Evolutionary conservation across 2,888 invertebrate genomes (phyloP).

Genomic region (Hofmannophila pseudospretella): DNA sequence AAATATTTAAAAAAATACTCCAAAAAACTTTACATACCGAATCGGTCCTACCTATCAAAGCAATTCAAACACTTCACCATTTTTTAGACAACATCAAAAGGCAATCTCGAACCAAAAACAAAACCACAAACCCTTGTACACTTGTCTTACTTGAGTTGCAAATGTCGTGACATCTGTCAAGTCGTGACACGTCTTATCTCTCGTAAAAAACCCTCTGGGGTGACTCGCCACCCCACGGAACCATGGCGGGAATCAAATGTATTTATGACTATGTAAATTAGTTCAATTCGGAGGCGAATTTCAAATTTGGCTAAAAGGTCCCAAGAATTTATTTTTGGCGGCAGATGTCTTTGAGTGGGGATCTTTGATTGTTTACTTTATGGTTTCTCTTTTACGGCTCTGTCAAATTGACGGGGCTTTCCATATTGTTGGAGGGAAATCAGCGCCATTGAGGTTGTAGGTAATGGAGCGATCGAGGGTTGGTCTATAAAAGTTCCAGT

Average conservation of each 20-base stretch:
- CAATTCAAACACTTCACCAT: too few relatives aligned
- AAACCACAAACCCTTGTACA: constrained; percentile 27
- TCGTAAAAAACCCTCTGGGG: constrained; percentile 56
- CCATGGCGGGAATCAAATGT: constrained; percentile 50
- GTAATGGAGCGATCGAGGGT: too few relatives aligned
- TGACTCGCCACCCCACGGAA: constrained; percentile 39
- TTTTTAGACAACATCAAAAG: too few relatives aligned
- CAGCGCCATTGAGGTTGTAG: too few relatives aligned
- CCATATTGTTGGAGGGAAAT: constrained; percentile 2
- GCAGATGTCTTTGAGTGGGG: constrained; percentile 43
- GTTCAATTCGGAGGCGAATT: constrained; percentile 47
- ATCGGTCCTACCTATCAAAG: too few relatives aligned
- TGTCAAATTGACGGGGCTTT: constrained; percentile 7
- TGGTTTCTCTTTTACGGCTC: constrained; percentile 12
- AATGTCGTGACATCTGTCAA: constrained; percentile 71
- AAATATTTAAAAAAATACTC: too few relatives aligned
- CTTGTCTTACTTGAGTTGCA: constrained; percentile 55
- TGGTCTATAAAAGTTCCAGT: too few relatives aligned
- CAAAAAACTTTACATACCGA: too few relatives aligned
- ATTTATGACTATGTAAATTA: constrained; percentile 78
- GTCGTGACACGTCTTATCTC: constrained; percentile 67
- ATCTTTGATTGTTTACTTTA: constrained; percentile 30
- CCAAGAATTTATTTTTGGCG: constrained; percentile 37
- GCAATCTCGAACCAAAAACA: neutral
- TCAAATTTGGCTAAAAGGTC: constrained; percentile 46